Evolutionary conservation across 2,113 vertebrate genomes (phyloP).

Genomic region (Sorex fumeus): DNA sequence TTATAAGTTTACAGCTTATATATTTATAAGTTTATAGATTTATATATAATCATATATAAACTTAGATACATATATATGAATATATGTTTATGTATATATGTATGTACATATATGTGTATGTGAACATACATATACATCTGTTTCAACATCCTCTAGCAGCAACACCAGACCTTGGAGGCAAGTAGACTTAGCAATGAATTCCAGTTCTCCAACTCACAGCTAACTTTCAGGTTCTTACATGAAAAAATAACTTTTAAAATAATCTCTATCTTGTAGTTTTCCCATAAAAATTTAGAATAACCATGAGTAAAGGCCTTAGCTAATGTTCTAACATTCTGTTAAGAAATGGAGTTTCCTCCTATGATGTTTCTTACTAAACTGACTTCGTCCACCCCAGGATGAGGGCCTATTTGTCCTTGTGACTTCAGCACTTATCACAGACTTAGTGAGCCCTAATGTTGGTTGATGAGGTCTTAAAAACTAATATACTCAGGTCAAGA

Average conservation of each 20-base stretch:
- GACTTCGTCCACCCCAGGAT: slow-evolving; percentile 19
- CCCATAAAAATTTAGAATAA: slow-evolving; percentile 24
- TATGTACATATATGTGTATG: not conserved
- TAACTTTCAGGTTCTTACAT: not conserved
- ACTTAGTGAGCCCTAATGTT: not conserved
- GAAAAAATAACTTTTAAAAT: not conserved
- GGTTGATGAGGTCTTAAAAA: not conserved
- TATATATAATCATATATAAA: not conserved
- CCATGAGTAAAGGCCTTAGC: not conserved
- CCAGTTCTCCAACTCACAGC: not conserved
- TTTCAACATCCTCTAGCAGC: not conserved
- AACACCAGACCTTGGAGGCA: slow-evolving; percentile 1
- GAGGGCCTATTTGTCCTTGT: not conserved
- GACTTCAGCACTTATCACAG: not conserved
- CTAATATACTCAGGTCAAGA: too few species aligned
- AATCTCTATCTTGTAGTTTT: slow-evolving; percentile 12
- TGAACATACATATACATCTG: not conserved
- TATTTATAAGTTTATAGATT: too few species aligned
- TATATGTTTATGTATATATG: not conserved
- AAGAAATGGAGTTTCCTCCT: too few species aligned
- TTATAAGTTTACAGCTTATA: too few species aligned
- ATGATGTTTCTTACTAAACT: not conserved
- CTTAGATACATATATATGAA: not conserved
- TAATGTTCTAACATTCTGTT: too few species aligned
- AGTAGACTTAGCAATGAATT: not conserved